Evolutionary conservation across 2,888 invertebrate species (phyloP), one percentile per base, ranked within the genome.

Genomic region (Luffia ferchaultella): DNA sequence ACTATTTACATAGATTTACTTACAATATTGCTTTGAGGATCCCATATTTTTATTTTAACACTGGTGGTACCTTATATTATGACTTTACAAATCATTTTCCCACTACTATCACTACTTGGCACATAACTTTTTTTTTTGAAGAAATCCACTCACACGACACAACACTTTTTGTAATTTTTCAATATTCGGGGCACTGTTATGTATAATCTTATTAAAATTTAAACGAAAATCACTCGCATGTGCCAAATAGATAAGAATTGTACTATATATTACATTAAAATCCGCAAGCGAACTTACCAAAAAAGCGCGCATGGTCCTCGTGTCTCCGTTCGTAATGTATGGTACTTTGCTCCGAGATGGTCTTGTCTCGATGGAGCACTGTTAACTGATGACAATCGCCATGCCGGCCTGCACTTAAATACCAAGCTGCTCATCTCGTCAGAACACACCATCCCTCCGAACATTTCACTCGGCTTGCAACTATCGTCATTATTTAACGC

Each of bases 341-440:
- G 19, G 40, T 40, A 15, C 42, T 42, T 18, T 48, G 48, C 61
- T 60, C 66, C 60, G 76, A 78, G 80, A 79, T 80, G 80, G 73
- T 76, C 74, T 67, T 73, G 68, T 68, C 65, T 60, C 71, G 65
- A 73, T 63, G 73, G 67, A 73, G 71, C 73, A 55, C 70, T 72
- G 76, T 72, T 78, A 73, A 83, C 82, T 83, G 82, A 83, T 83
- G 82, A 77, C 75, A 80, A 79, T 82, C 76, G 70, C 75, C 65
- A 69, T 65, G 67, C 68, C 70, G n/a, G 72, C 73, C 73, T 75
- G 82, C 82, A 76, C 80, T 83, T 83, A 83, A 82, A 83, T 83
- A 83, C 68, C 60, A 70, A 76, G 69, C 68, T 76, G 76, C 78
- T 82, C 80, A 82, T 83, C 82, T 79, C 76, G 76, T 68, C 73